These are phyloP conservation scores for Cydia fagiglandana DNA, from an alignment of 1,140 invertebrate genomes.

Conservation along the genomic window DNA sequence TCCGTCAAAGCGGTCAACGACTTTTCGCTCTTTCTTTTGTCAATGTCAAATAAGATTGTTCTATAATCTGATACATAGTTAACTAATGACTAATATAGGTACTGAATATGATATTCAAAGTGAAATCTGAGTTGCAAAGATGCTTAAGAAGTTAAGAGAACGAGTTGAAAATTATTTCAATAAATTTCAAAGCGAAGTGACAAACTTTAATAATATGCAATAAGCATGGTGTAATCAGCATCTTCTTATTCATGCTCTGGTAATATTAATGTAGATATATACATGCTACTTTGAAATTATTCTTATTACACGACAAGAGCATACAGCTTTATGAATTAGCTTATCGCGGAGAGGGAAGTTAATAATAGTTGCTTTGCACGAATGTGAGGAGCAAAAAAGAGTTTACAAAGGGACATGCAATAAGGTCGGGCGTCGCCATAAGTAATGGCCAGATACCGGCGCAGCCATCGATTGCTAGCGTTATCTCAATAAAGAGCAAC, in stretches of 20 bases:
- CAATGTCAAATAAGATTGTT: background rate
- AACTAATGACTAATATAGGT: background rate
- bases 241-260: constrained; percentile 36
- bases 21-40: constrained; percentile 14
- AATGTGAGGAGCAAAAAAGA: constrained; percentile 62
- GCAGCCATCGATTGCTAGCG: constrained; percentile 69
- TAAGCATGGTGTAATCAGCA: constrained; percentile 39
- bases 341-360: constrained; percentile 55
- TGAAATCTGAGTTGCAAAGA: background rate
- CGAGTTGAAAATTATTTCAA: background rate
- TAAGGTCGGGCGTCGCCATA: constrained; percentile 64
- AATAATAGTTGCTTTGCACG: constrained; percentile 70
- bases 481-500: constrained; percentile 78
- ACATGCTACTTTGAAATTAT: constrained; percentile 42
- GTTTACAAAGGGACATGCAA: constrained; percentile 67
- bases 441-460: constrained; percentile 65
- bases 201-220: constrained; percentile 41
- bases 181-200: constrained; percentile 36
- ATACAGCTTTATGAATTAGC: constrained; percentile 60
- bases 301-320: constrained; percentile 45
- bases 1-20: constrained; percentile 23
- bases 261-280: constrained; percentile 41
- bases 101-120: background rate
- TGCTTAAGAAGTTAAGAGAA: background rate
- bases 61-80: background rate